Evolutionary conservation across 2,888 invertebrate genomes (phyloP).

Genomic region (Junonia oenone): DNA sequence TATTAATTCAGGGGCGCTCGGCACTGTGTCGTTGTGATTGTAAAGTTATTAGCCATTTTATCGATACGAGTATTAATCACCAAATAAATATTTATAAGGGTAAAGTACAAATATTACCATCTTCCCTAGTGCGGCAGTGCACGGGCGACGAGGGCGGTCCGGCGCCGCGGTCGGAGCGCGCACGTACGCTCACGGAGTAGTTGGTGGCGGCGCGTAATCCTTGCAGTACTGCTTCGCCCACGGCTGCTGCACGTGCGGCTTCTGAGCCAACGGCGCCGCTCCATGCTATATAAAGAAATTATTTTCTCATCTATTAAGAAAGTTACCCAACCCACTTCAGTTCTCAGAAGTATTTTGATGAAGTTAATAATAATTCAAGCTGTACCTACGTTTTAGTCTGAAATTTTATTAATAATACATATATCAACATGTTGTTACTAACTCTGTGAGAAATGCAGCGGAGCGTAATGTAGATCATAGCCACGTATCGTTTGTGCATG

Average conservation of each 20-base stretch:
- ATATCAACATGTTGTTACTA: conserved; percentile 26
- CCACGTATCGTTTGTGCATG: conserved; percentile 84
- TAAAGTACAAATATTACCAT: too few relatives aligned
- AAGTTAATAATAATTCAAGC: too few relatives aligned
- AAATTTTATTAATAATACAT: too few relatives aligned
- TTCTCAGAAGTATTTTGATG: too few relatives aligned
- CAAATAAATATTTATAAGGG: too few relatives aligned
- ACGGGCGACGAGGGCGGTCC: conserved; percentile 86
- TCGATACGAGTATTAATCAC: too few relatives aligned
- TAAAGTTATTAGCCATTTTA: neutral
- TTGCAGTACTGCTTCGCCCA: conserved; percentile 78
- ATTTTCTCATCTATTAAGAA: neutral
- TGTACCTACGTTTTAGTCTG: too few relatives aligned
- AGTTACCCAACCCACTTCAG: neutral
- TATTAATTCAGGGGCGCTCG: conserved; percentile 86
- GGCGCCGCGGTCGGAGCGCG: conserved; percentile 87
- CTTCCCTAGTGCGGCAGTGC: conserved; percentile 88
- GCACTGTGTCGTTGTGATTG: conserved; percentile 76
- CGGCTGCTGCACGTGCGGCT: conserved; percentile 33
- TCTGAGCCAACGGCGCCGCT: conserved; percentile 31
- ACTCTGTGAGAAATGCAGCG: conserved; percentile 49
- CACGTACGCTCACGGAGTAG: conserved; percentile 89
- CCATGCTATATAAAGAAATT: conserved; percentile 29
- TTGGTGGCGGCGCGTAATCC: conserved; percentile 88
- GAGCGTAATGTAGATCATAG: conserved; percentile 88